Evolutionary conservation across 2,797 vertebrate genomes (phyloP).

Genomic region (Chromis chromis): DNA sequence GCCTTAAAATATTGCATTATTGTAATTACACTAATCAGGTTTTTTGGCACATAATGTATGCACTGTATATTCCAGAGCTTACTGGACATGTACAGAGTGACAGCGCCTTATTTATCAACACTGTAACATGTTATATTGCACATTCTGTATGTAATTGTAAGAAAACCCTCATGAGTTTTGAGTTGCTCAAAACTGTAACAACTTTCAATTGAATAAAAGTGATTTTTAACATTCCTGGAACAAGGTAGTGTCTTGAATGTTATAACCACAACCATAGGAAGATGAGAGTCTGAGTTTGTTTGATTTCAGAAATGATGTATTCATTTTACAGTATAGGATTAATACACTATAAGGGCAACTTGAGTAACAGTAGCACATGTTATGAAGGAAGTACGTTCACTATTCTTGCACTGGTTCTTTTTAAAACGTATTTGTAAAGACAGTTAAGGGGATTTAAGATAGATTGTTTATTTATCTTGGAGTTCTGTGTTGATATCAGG

Average conservation of each 20-base stretch:
- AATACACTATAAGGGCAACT: no score
- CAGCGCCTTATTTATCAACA: slow-evolving; percentile 70
- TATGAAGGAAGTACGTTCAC: no score
- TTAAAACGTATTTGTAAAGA: not conserved
- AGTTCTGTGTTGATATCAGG: slow-evolving; percentile 53
- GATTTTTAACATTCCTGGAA: slow-evolving; percentile 57
- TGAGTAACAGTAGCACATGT: no score
- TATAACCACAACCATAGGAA: not conserved
- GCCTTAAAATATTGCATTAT: slow-evolving; percentile 44
- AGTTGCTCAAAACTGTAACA: slow-evolving; percentile 47
- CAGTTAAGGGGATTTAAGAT: not conserved
- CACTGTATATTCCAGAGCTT: slow-evolving; percentile 54
- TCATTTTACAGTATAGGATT: no score
- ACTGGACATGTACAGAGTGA: slow-evolving; percentile 52
- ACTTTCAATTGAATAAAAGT: slow-evolving; percentile 71
- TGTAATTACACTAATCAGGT: slow-evolving; percentile 65
- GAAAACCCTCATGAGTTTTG: slow-evolving; percentile 21
- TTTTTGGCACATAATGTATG: slow-evolving; percentile 67
- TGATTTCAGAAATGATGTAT: no score
- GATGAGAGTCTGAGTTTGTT: no score
- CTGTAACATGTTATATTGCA: slow-evolving; percentile 68
- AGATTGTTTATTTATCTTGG: slow-evolving; percentile 13
- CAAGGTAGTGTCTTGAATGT: not conserved
- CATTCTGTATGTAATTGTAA: slow-evolving; percentile 64
- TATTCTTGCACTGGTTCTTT: not conserved